Evolutionary conservation across 2,888 invertebrate species (phyloP), one percentile per base, ranked within the genome.

Genomic region (Eurytoma californica): DNA sequence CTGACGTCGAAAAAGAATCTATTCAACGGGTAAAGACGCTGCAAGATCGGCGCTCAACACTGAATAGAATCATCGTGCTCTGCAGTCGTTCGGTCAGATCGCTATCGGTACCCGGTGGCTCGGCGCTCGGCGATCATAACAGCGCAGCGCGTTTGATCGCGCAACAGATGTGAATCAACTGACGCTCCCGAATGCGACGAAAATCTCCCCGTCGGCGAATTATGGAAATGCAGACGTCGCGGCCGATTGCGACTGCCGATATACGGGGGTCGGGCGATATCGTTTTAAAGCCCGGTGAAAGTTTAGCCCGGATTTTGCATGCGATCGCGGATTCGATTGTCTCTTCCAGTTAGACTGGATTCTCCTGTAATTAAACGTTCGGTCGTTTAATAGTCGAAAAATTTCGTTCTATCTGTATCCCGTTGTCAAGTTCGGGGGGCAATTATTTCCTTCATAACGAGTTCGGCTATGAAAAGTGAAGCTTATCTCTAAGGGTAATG

Each of bases 221-320:
- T 74, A 79, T 79, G 74, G 39, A 66, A 66, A 74, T 75, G 79
- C 69, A n/a, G 30, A 30, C 49, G 55, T 39, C 65, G 53, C 39
- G 53, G 51, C 39, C 63, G 68, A 74, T 79, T 65, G 49, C 53
- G 39, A n/a, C 18, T 24, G 13, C 30, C 30, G 79, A 74, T 74
- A 68, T 20, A 16, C 12, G 60, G 20, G 0, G 24, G 30, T 14
- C 24, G 60, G 18, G 13, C 3, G 49, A 49, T 61, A 20, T 72
- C 61, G 72, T 72, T 76, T 72, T 76, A 72, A 80, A 68, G 79
- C 61, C 16, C 58, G 66, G 79, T 61, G 75, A 79, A 79, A 79
- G 79, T 76, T 67, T 66, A 51, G 14, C 7, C 57, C 30, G 61
- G 14, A 7, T 57, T 49, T 9, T 30, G 18, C 47, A 18, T 12